phyloP scores from a whole-genome alignment of 2,113 vertebrate genomes.

The Delphinapterus leucas region DNA sequence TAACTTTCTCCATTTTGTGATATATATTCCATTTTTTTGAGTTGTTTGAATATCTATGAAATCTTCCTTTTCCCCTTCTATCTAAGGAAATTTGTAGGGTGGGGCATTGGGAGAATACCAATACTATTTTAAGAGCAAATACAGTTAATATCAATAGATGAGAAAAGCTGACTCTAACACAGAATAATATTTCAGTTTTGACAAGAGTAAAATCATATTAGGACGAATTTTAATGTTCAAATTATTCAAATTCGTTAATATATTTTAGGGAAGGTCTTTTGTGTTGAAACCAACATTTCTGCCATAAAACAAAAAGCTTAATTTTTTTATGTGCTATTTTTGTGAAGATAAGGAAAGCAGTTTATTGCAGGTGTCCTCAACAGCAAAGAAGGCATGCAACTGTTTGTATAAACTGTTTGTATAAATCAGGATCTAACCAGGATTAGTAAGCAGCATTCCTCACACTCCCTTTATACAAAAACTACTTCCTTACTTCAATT shows the following conservation, averaged over 20 bases:
- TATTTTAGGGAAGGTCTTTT: background rate
- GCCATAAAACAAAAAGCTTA: background rate
- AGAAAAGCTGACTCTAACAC: background rate
- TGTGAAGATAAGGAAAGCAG: background rate
- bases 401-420: background rate
- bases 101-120: background rate
- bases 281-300: background rate
- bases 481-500: background rate
- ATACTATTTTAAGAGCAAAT: background rate
- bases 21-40: background rate
- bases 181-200: background rate
- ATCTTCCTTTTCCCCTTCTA: background rate
- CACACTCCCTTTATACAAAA: background rate
- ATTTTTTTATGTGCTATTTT: background rate
- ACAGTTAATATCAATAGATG: background rate
- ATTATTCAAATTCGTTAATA: background rate
- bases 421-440: background rate
- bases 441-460: background rate
- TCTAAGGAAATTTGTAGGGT: background rate
- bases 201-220: background rate
- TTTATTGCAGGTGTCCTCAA: background rate
- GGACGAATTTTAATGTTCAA: background rate
- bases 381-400: background rate
- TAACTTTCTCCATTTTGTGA: background rate
- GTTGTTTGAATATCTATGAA: background rate